Percentiles rank a stretch among this genome's conserved stretches.
phyloP scores from a whole-genome alignment of 1,140 invertebrate genomes.

The Meteorus sp. region DNA sequence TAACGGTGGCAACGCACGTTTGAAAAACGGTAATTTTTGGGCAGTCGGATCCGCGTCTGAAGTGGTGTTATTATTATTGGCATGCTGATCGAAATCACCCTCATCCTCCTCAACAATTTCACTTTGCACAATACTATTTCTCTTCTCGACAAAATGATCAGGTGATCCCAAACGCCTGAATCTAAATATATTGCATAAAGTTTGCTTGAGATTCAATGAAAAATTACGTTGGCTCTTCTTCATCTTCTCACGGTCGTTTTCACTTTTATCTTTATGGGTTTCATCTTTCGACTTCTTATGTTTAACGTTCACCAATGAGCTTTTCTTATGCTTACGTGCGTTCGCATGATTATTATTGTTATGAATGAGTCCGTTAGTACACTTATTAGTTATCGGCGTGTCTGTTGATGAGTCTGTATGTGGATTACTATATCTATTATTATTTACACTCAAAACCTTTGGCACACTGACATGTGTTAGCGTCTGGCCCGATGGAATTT shows the following conservation, averaged over 20 bases:
- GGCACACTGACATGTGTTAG: constrained; percentile 48
- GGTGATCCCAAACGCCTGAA: constrained; percentile 65
- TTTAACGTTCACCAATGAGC: constrained; percentile 65
- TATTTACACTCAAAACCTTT: constrained; percentile 53
- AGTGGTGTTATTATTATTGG: constrained; percentile 49
- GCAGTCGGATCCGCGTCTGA: constrained; percentile 40
- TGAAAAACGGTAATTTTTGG: constrained; percentile 61
- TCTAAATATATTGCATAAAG: constrained; percentile 81
- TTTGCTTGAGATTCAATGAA: constrained; percentile 78
- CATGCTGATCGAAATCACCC: constrained; percentile 50
- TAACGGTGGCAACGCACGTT: constrained; percentile 79
- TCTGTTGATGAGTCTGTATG: constrained; percentile 54
- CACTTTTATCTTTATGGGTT: constrained; percentile 49
- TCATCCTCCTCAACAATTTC: constrained; percentile 59
- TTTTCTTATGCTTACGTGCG: constrained; percentile 64
- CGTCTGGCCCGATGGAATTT: constrained; percentile 35
- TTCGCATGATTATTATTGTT: constrained; percentile 59
- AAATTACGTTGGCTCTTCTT: constrained; percentile 68
- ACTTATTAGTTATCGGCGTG: constrained; percentile 55
- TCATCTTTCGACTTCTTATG: constrained; percentile 70
- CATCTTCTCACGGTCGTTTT: constrained; percentile 60
- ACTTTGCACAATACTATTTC: constrained; percentile 56
- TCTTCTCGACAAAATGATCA: constrained; percentile 53
- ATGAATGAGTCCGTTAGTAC: constrained; percentile 51
- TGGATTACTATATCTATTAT: constrained; percentile 55